Conservation (phyloP, 2,113 vertebrate species). For the Narcine bancroftii region DNA sequence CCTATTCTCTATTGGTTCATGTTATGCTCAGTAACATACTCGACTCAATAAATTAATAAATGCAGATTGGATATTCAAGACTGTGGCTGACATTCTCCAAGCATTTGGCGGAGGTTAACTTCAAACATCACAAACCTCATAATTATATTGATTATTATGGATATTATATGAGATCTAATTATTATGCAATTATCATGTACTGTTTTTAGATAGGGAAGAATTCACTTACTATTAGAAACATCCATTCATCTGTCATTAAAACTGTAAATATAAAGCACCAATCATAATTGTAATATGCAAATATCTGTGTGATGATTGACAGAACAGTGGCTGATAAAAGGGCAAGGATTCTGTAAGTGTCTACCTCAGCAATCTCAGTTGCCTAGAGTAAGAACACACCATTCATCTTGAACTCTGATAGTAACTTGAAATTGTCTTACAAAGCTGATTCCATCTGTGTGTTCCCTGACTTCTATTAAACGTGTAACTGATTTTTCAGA, state of each 20-base stretch:
- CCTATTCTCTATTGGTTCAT: background rate
- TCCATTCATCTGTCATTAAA: background rate
- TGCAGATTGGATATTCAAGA: background rate
- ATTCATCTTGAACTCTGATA: background rate
- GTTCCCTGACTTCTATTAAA: background rate
- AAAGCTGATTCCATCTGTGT: background rate
- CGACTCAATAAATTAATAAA: background rate
- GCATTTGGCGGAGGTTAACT: background rate
- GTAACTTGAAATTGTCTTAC: background rate
- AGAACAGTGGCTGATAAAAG: background rate
- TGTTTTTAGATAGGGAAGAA: background rate
- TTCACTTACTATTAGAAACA: background rate
- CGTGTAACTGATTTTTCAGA: conserved; percentile 10
- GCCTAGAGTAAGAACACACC: background rate
- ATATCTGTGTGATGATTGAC: background rate
- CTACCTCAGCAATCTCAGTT: background rate
- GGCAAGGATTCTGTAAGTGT: background rate
- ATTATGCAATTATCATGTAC: background rate
- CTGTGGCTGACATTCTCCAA: no score
- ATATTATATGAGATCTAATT: background rate
- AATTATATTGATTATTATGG: background rate
- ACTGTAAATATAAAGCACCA: background rate
- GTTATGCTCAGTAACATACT: background rate
- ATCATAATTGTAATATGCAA: background rate
- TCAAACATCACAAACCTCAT: background rate